Evolutionary conservation across 2,888 invertebrate genomes (phyloP).

Genomic region (Diadegma fenestrale): DNA sequence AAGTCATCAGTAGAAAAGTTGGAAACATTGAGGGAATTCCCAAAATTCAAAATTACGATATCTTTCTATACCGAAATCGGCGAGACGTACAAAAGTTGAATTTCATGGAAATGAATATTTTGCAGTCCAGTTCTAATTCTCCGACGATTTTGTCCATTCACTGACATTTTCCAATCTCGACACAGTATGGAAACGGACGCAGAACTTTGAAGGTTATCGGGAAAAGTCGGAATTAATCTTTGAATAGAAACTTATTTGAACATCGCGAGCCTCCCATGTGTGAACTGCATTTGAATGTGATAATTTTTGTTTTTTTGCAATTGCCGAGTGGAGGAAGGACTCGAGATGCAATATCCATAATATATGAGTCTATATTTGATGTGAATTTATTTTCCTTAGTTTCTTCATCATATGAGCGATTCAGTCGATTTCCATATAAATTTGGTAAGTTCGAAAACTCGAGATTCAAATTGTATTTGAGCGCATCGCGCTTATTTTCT

Average conservation of each 20-base stretch:
- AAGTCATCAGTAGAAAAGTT: no score
- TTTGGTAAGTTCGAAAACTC: neutral
- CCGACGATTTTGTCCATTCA: neutral
- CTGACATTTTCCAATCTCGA: neutral
- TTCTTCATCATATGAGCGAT: neutral
- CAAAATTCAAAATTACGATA: no score
- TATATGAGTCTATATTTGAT: no score
- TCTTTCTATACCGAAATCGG: no score
- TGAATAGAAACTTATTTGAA: neutral
- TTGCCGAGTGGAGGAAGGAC: neutral
- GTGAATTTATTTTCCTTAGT: neutral
- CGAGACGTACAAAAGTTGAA: no score
- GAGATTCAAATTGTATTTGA: conserved; percentile 15
- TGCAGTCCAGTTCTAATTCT: neutral
- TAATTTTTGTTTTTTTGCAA: neutral
- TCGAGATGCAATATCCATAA: neutral
- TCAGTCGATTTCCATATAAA: neutral
- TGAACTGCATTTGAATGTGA: neutral
- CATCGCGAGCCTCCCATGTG: neutral
- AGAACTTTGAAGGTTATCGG: neutral
- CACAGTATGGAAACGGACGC: neutral
- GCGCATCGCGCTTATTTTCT: neutral
- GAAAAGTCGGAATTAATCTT: neutral
- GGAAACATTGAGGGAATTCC: no score
- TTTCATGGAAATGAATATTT: no score